Evolutionary conservation across 2,888 invertebrate genomes (phyloP), one percentile per base, ranked within the genome.

Genomic region (Merodon equestris): DNA sequence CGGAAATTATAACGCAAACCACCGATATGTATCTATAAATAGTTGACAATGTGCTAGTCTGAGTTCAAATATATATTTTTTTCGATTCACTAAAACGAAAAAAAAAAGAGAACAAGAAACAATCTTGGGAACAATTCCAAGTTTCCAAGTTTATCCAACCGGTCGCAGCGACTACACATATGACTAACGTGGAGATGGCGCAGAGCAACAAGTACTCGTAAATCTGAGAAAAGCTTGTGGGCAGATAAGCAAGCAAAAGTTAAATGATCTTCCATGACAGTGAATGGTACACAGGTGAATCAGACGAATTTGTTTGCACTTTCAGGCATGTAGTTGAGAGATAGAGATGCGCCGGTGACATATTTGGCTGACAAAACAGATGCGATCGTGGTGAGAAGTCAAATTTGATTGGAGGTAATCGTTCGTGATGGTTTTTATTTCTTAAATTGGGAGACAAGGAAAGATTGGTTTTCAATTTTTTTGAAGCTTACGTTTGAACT

Each of bases 71-170:
- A 13, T 7, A 36, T n/a, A 53, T 38, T 71, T 36, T 72, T 67
- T 56, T 72, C 34, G 47, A 61, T 36, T 42, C 34, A 76, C 54
- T 18, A 54, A 15, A 13, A 9, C 53, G 40, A 61, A 58, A 61
- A 53, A 56, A 56, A 45, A 17, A 61, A 53, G 44, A 42, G 53
- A 38, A 73, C 45, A 60, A 53, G 1, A 34, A 14, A 9, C 45
- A 27, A 63, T 47, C 36, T 53, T 63, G 67, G 67, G 61, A 63
- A 67, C 57, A 53, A 68, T 67, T 63, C 67, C 77, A 77, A 73
- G 44, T 73, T 73, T 73, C 67, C 77, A 77, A 73, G 44, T 73
- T 73, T 73, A 67, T 77, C 73, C 73, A 38, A 63, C 27, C 27
- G 27, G 27, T 27, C 27, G 27, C 2, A 2, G 27, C 27, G 27